Evolutionary conservation across 2,888 invertebrate genomes (phyloP), one percentile per base, ranked within the genome.

Genomic region (Lasioglossum villosulum): DNA sequence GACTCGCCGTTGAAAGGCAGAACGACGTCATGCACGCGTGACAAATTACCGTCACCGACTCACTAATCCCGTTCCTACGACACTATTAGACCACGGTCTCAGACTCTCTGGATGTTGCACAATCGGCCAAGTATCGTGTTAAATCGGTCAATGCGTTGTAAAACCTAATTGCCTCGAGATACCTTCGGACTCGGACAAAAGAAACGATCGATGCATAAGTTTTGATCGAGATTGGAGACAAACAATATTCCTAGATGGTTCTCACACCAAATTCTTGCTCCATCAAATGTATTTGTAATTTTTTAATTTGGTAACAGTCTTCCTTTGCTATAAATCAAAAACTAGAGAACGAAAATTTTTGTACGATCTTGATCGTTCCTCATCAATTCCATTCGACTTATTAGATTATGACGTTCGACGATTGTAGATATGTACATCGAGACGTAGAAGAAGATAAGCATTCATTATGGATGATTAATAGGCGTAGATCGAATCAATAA

Each of bases 31-130:
- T 80, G 87, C 81, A 75, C 81, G 84, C 70, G 79, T 81, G 87
- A 87, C 88, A 87, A 87, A 87, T 87, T 87, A 79, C 88, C 76
- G 72, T 82, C 86, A 74, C 86, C 80, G 78, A 79, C 68, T 76
- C 81, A 45, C 82, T 79, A 82, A 86, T 86, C 86, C 86, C 80
- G 68, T 82, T 76, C 68, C 81, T 78, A 48, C 78, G 68, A 78
- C 86, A 75, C 81, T 75, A 66, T 84, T 86, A 77, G 76, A 77
- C 42, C 83, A 63, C 76, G 52, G 66, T 42, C 78, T 63, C 84
- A 63, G 74, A 75, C 70, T 42, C 37, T 75, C 74, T 52, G 71
- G 48, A 59, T n/a, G 34, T 84, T 84, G 71, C 84, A 75, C 84
- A 84, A 84, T 84, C 84, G 42, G 14, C 12, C 84, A 56, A 27